These are phyloP conservation scores for Macheiramphus alcinus DNA, from an alignment of 2,113 vertebrate species.

Conservation along the genomic window DNA sequence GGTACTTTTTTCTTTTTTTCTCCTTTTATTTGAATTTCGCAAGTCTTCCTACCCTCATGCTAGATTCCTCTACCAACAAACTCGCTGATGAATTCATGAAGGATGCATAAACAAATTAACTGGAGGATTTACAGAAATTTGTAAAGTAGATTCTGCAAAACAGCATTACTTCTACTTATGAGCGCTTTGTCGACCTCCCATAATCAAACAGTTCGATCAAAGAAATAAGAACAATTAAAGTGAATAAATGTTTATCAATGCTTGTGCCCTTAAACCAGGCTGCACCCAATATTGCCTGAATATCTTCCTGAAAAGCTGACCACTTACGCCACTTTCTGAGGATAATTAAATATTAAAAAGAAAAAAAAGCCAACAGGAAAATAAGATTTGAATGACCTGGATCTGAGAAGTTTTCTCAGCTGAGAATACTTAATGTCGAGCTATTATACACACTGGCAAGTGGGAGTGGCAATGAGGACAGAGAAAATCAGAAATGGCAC, in stretches of 20 bases:
- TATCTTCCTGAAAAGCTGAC: not conserved
- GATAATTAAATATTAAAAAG: not conserved
- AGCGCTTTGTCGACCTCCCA: not conserved
- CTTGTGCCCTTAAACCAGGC: not conserved
- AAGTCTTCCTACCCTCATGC: not conserved
- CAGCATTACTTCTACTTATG: not conserved
- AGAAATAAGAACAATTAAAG: not conserved
- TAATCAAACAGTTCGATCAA: not conserved
- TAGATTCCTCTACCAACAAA: not conserved
- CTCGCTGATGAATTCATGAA: not conserved
- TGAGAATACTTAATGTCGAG: not conserved
- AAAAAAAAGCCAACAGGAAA: not conserved
- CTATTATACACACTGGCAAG: not conserved
- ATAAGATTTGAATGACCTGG: not conserved
- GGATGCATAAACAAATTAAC: not conserved
- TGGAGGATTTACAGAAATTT: not conserved
- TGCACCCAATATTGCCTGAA: not conserved
- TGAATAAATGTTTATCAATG: not conserved
- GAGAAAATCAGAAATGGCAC: not conserved
- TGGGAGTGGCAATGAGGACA: not conserved
- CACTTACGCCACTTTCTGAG: not conserved
- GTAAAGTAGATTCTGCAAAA: not conserved
- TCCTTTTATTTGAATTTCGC: not conserved
- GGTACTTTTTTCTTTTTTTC: not conserved
- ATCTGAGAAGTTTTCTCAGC: not conserved